Conservation (phyloP, 1,140 invertebrate genomes). For the Dreissena polymorpha region DNA sequence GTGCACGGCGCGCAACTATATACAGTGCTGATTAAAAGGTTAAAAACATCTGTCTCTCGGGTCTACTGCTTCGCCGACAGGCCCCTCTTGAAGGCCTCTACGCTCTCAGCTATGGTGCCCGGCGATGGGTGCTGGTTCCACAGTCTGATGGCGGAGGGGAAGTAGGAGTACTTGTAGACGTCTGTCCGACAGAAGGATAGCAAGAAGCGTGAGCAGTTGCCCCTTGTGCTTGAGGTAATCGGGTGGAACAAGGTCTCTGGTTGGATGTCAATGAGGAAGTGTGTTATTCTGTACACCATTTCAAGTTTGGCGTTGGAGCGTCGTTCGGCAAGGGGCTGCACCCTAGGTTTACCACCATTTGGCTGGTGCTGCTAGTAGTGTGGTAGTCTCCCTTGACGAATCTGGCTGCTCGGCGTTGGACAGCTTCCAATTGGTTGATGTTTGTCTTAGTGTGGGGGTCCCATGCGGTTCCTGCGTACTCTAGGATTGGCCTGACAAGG, state of each 20-base stretch:
- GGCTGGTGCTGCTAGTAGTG: slow-evolving; percentile 2
- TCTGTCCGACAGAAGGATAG: slow-evolving; percentile 6
- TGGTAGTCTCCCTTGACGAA: slow-evolving; percentile 13
- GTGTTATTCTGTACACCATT: slow-evolving; percentile 6
- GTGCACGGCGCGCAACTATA: too few species aligned
- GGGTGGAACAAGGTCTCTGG: slow-evolving; percentile 7
- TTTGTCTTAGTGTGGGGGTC: slow-evolving; percentile 37
- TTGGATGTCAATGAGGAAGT: slow-evolving; percentile 8
- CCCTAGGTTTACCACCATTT: slow-evolving; percentile 3
- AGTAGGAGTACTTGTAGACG: slow-evolving; percentile 9
- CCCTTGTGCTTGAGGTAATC: background rate
- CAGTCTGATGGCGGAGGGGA: slow-evolving; percentile 17
- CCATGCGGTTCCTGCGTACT: slow-evolving; percentile 57
- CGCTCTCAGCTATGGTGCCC: background rate
- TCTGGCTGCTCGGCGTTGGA: slow-evolving; percentile 59
- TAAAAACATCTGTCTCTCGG: background rate
- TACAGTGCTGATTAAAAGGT: background rate
- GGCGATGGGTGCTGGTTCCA: slow-evolving; percentile 18
- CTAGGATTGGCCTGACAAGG: slow-evolving; percentile 29
- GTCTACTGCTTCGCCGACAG: background rate
- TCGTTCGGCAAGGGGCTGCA: slow-evolving; percentile 9
- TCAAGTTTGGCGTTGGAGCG: background rate
- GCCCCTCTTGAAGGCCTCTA: slow-evolving; percentile 19
- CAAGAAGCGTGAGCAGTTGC: background rate
- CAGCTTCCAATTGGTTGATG: slow-evolving; percentile 49